phyloP scores from a whole-genome alignment of 2,113 vertebrate species.

The Oenanthe melanoleuca region DNA sequence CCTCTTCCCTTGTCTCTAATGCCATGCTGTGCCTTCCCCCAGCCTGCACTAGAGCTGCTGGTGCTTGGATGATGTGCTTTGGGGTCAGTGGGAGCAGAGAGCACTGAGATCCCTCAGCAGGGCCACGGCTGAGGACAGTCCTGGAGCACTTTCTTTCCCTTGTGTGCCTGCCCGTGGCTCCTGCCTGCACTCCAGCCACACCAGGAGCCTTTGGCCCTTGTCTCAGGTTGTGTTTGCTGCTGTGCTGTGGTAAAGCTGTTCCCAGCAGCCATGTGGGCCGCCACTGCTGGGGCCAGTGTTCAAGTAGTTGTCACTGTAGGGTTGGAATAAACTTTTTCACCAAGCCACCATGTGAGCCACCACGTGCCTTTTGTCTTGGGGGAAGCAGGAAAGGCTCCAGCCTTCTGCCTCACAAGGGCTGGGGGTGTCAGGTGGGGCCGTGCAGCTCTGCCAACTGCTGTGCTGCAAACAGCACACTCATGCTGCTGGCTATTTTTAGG shows the following conservation, averaged over 20 bases:
- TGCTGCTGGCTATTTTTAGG: conserved; percentile 39
- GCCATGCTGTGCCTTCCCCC: neutral
- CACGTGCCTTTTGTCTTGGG: neutral
- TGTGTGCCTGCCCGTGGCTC: fast-evolving
- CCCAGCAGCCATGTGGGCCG: neutral
- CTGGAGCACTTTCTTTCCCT: neutral
- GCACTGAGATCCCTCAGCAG: neutral
- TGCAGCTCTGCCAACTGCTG: neutral
- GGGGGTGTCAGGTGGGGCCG: fast-evolving
- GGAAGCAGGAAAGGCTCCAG: neutral
- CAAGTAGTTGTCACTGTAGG: conserved; percentile 5
- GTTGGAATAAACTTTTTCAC: conserved; percentile 65
- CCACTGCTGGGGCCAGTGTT: neutral
- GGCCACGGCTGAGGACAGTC: neutral
- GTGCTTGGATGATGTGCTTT: fast-evolving
- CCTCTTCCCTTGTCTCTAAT: neutral
- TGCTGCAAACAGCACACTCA: neutral
- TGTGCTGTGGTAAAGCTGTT: neutral
- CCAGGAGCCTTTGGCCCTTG: neutral
- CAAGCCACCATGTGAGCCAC: neutral
- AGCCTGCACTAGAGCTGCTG: neutral
- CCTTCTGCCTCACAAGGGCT: fast-evolving
- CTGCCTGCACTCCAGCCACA: fast-evolving
- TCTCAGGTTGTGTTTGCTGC: conserved; percentile 27
- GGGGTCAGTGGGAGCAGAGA: neutral